phyloP scores from a whole-genome alignment of 1,140 invertebrate genomes.

The Metopolophium dirhodum region DNA sequence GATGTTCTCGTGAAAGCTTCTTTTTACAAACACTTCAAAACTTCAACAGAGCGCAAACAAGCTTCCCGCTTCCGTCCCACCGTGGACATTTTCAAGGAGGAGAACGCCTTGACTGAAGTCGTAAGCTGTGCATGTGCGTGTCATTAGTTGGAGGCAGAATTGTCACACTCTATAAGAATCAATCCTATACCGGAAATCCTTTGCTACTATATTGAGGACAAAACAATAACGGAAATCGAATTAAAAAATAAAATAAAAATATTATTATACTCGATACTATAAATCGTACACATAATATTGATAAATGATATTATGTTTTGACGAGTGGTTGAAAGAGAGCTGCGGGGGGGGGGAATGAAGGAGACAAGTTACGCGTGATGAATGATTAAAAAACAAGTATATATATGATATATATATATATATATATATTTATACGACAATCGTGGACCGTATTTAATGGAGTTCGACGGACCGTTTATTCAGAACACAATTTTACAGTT shows the following conservation, averaged over 20 bases:
- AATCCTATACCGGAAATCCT: background rate
- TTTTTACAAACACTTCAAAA: constrained; percentile 21
- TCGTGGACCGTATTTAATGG: background rate
- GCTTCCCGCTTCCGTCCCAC: too few species aligned
- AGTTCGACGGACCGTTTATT: constrained; percentile 28
- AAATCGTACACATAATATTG: background rate
- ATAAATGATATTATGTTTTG: background rate
- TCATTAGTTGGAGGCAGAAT: background rate
- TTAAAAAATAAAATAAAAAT: background rate
- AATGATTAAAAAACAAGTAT: background rate
- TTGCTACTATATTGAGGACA: background rate
- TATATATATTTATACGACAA: background rate
- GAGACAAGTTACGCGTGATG: background rate
- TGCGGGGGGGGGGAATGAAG: too few species aligned
- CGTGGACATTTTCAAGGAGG: background rate
- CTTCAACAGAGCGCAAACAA: constrained; percentile 6
- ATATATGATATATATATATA: background rate
- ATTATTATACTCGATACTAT: background rate
- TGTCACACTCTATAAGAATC: background rate
- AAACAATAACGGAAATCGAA: background rate
- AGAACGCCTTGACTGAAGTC: background rate
- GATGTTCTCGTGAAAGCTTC: background rate
- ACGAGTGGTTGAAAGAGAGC: background rate
- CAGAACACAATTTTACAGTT: background rate
- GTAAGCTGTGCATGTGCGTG: background rate